Evolutionary conservation across 2,113 vertebrate species (phyloP).

Genomic region (Scophthalmus maximus): DNA sequence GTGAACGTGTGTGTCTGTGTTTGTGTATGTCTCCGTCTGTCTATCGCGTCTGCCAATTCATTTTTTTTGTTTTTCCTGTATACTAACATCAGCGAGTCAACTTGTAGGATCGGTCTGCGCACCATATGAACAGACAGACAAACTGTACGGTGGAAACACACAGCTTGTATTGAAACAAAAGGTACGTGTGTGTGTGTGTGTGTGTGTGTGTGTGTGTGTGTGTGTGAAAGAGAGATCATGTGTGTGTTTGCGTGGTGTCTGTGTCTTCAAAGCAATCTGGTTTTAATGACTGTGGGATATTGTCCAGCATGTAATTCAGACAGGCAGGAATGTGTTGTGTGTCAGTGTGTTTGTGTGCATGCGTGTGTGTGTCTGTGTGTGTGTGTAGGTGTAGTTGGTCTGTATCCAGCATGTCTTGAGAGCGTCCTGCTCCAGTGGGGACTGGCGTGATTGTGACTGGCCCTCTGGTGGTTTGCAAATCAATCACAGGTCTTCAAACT

Average conservation of each 20-base stretch:
- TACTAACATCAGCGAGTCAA: conserved; percentile 51
- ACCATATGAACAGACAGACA: conserved; percentile 62
- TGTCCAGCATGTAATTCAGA: conserved; percentile 77
- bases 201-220: conserved; percentile 20
- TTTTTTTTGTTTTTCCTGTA: conserved; percentile 64
- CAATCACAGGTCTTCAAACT: conserved; percentile 60
- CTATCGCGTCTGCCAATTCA: conserved; percentile 51
- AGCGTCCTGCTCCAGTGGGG: conserved; percentile 38
- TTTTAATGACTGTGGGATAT: conserved; percentile 74
- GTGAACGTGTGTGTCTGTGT: conserved; percentile 66
- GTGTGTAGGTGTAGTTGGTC: conserved; percentile 47
- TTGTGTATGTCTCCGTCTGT: conserved; percentile 56
- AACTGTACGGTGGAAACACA: conserved; percentile 75
- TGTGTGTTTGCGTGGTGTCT: conserved; percentile 69
- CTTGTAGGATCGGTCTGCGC: conserved; percentile 60
- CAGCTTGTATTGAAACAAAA: conserved; percentile 53
- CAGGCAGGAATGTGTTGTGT: conserved; percentile 67
- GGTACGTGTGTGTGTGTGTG: conserved; percentile 42
- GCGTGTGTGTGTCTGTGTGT: conserved; percentile 28
- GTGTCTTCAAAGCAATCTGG: conserved; percentile 73
- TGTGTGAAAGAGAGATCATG: not conserved
- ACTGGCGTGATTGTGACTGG: conserved; percentile 53
- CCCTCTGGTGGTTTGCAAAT: conserved; percentile 71
- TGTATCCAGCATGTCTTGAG: conserved; percentile 37
- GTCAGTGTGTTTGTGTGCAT: conserved; percentile 19